These are phyloP conservation scores for Nothoprocta pentlandii DNA, from an alignment of 2,113 vertebrate genomes.

Conservation along the genomic window DNA sequence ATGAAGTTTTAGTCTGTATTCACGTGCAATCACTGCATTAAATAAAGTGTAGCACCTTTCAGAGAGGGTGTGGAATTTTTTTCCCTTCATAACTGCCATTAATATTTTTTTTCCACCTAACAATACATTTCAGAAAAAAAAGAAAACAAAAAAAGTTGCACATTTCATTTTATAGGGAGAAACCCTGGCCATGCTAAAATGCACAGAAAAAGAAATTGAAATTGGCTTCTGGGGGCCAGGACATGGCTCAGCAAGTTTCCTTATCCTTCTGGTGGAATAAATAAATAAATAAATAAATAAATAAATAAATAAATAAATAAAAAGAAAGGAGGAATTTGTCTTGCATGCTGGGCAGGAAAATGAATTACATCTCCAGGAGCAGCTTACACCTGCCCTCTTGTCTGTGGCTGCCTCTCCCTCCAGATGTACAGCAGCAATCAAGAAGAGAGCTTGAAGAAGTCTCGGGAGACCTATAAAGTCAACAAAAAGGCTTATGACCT, in stretches of 20 bases:
- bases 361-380: not conserved
- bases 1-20: not conserved
- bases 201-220: not conserved
- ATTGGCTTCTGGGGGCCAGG: not conserved
- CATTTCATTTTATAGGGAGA: not conserved
- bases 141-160: not conserved
- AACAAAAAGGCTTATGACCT: constrained; percentile 61
- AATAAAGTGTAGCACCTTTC: not conserved
- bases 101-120: not conserved
- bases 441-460: constrained; percentile 50
- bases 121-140: not conserved
- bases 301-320: not conserved
- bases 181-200: not conserved
- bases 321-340: not conserved
- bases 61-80: not conserved
- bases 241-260: not conserved
- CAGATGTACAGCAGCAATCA: constrained; percentile 61
- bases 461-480: constrained; percentile 47
- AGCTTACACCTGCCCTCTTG: constrained; percentile 52
- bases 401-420: constrained; percentile 46
- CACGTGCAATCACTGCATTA: accelerated
- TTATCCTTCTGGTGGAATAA: not conserved
- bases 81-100: not conserved
- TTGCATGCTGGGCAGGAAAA: not conserved
- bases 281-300: too few relatives aligned